These are phyloP conservation scores for Drosophila mimica DNA, from an alignment of 2,888 invertebrate genomes.

Conservation along the genomic window DNA sequence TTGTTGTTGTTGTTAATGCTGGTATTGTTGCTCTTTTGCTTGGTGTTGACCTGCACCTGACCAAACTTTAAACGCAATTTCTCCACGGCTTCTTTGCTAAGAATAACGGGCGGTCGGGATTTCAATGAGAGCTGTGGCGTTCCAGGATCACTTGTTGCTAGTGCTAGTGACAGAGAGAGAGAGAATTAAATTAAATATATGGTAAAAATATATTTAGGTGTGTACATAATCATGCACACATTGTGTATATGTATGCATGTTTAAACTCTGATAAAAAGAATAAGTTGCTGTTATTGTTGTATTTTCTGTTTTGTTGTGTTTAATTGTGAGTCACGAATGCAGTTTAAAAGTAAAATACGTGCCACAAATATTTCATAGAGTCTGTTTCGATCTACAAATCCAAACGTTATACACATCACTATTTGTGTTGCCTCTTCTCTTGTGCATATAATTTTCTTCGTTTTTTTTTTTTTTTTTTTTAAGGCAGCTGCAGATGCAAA, in stretches of 20 bases:
- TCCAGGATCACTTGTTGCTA: constrained; percentile 14
- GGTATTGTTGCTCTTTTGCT: constrained; percentile 23
- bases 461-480: constrained; percentile 7
- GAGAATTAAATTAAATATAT: constrained; percentile 1
- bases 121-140: constrained; percentile 47
- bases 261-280: constrained; percentile 27
- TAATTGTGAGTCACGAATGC: constrained; percentile 20
- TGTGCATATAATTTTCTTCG: neutral
- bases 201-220: neutral
- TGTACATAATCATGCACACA: neutral
- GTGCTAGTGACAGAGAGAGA: constrained; percentile 4
- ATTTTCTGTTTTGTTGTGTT: neutral
- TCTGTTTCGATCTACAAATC: constrained; percentile 1
- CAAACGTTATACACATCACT: constrained; percentile 21
- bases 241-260: neutral
- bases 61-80: constrained; percentile 62
- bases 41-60: constrained; percentile 54
- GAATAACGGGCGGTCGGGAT: constrained; percentile 57
- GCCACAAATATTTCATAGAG: neutral
- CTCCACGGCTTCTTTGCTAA: constrained; percentile 69
- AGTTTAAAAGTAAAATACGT: neutral
- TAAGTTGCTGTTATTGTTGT: constrained; percentile 2
- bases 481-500: constrained; percentile 48
- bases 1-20: constrained; percentile 6
- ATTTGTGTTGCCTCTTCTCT: neutral